Percentiles rank a stretch among this genome's conserved stretches.
Conservation (phyloP, 2,113 vertebrate species). For the Actinemys pallida region DNA sequence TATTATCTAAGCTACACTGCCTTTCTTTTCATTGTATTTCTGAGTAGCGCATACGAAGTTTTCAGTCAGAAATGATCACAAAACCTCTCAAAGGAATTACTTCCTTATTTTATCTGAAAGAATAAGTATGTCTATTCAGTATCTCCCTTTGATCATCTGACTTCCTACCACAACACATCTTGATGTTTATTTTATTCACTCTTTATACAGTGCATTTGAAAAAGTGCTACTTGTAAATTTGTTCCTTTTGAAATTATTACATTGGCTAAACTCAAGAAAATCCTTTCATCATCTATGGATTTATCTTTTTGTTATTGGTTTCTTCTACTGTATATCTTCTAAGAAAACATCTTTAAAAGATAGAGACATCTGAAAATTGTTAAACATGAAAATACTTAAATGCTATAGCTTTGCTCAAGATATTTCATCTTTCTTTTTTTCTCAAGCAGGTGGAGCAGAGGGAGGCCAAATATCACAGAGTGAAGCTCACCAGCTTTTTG, state of each 20-base stretch:
- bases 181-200: conserved; percentile 78
- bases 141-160: conserved; percentile 75
- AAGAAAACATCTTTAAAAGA: conserved; percentile 68
- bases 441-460: background rate
- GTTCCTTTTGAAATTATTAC: conserved; percentile 73
- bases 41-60: conserved; percentile 71
- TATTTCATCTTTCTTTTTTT: conserved; percentile 3
- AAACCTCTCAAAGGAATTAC: conserved; percentile 76
- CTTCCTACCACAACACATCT: conserved; percentile 74
- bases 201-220: conserved; percentile 54
- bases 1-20: conserved; percentile 71
- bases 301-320: conserved; percentile 67
- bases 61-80: conserved; percentile 75
- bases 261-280: conserved; percentile 69
- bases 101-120: conserved; percentile 79
- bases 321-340: conserved; percentile 53
- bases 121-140: conserved; percentile 75
- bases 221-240: conserved; percentile 68
- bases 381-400: conserved; percentile 41
- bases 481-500: conserved; percentile 61
- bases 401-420: background rate
- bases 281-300: conserved; percentile 66
- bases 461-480: conserved; percentile 48
- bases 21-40: conserved; percentile 75
- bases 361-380: conserved; percentile 37